Evolutionary conservation across 2,888 invertebrate genomes (phyloP).

Genomic region (Cantharis lateralis): DNA sequence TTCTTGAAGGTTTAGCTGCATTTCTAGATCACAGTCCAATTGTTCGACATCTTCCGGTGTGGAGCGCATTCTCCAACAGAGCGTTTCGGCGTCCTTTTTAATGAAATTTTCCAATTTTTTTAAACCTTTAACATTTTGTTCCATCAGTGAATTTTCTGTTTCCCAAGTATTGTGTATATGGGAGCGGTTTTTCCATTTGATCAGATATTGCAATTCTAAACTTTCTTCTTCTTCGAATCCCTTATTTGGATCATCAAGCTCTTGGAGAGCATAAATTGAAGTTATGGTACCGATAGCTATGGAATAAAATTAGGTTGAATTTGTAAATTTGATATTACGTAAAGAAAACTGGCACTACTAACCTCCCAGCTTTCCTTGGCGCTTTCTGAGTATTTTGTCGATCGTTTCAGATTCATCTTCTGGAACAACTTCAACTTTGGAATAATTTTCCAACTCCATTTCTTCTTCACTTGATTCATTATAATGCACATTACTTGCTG

Average conservation of each 20-base stretch:
- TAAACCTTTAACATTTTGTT: slow-evolving; percentile 90
- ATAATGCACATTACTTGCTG: slow-evolving; percentile 79
- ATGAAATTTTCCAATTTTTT: slow-evolving; percentile 96
- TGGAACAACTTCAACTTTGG: slow-evolving; percentile 71
- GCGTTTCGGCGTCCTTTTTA: slow-evolving; percentile 88
- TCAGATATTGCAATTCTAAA: slow-evolving; percentile 89
- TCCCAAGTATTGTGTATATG: slow-evolving; percentile 99
- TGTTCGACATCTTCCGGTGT: slow-evolving; percentile 98
- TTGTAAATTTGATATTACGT: not conserved
- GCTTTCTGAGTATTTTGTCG: slow-evolving; percentile 84
- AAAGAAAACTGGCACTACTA: slow-evolving; percentile 36
- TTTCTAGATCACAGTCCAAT: slow-evolving; percentile 92
- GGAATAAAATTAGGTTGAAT: not conserved
- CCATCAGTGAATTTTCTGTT: slow-evolving; percentile 81
- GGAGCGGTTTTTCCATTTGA: slow-evolving; percentile 99
- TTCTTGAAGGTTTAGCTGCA: slow-evolving; percentile 88
- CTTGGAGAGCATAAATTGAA: slow-evolving; percentile 92
- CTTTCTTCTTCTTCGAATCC: slow-evolving; percentile 69
- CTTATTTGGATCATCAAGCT: slow-evolving; percentile 91
- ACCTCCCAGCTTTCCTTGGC: slow-evolving; percentile 91
- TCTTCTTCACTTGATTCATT: slow-evolving; percentile 92
- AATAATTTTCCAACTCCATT: slow-evolving; percentile 89
- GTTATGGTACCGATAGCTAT: slow-evolving; percentile 92
- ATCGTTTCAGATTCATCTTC: slow-evolving; percentile 89
- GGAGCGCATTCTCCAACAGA: slow-evolving; percentile 80